Evolutionary conservation across 1,140 invertebrate genomes (phyloP), one percentile per base, ranked within the genome.

Genomic region (Batillaria attramentaria): DNA sequence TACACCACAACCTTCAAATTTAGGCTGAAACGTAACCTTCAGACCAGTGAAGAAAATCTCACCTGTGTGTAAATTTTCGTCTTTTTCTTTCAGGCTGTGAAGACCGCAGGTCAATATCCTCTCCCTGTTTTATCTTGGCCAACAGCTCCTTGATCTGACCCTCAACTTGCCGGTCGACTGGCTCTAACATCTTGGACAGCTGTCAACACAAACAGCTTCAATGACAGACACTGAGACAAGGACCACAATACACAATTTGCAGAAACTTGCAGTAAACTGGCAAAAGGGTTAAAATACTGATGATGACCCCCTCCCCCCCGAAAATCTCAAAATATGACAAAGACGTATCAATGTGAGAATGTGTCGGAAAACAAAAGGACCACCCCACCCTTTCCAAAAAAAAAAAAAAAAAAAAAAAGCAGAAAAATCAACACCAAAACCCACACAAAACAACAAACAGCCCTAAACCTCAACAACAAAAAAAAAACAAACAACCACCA

Each of bases 101-200:
- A 2, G 42, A 4, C 66, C 43, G 39, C 24, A 80, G 75, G 13
- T 50, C 83, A 3, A 89, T 77, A 4, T 84, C 83, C 78, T 88
- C 84, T 37, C 88, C 88, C 42, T 79, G 83, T 50, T 83, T 78
- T 24, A 89, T 13, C 57, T 77, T 83, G 18, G 83, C 77, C 87
- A 84, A 91, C 91, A 88, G 92, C 90, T 81, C 91, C 84, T 76
- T 93, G 83, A 95, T 90, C 90, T 95, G 94, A 37, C 93, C 92
- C 83, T 93, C 92, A 37, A 95, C 92, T 72, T 93, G 88, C 81
- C 93, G 91, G 77, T 95, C 95, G 60, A 94, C 90, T 42, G 94
- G 92, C 82, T 94, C 93, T 70, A 97, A 87, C 91, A 96, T 93
- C 79, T 93, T 93, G 35, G 97, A 89, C 75, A 97, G 91, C 89